Percentiles rank a stretch among this genome's conserved stretches.
Evolutionary conservation across 2,113 vertebrate species (phyloP).

Genomic region (Chunga burmeisteri): DNA sequence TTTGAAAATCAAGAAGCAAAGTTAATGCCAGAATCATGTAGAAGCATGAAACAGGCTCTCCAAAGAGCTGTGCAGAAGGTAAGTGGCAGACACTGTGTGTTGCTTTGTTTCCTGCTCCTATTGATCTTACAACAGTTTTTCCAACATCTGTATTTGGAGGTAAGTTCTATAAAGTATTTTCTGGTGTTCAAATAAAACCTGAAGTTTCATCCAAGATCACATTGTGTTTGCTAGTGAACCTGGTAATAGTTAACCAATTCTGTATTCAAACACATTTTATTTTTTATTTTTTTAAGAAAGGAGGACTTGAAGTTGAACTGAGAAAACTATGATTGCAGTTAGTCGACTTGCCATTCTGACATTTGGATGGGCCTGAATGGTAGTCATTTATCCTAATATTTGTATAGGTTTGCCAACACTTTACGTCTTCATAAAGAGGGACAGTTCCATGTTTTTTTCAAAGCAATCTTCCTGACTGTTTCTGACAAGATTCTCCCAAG

Average conservation of each 20-base stretch:
- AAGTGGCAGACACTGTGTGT: background rate
- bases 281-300: background rate
- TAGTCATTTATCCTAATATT: background rate
- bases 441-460: background rate
- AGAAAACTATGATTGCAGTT: background rate
- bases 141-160: background rate
- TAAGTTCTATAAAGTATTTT: background rate
- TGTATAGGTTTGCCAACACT: background rate
- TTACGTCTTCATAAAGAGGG: background rate
- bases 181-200: background rate
- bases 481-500: background rate
- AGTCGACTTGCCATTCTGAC: background rate
- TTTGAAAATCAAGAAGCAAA: conserved; percentile 69
- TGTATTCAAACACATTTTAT: background rate
- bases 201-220: background rate
- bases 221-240: background rate
- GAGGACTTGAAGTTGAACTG: background rate
- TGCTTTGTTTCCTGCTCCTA: background rate
- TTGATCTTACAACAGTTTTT: background rate
- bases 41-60: conserved; percentile 75
- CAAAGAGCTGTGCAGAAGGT: conserved; percentile 76
- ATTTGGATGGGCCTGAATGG: background rate
- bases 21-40: conserved; percentile 75
- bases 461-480: background rate
- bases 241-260: background rate